Evolutionary conservation across 2,797 vertebrate genomes (phyloP).

Genomic region (Aselliscus stoliczkanus): DNA sequence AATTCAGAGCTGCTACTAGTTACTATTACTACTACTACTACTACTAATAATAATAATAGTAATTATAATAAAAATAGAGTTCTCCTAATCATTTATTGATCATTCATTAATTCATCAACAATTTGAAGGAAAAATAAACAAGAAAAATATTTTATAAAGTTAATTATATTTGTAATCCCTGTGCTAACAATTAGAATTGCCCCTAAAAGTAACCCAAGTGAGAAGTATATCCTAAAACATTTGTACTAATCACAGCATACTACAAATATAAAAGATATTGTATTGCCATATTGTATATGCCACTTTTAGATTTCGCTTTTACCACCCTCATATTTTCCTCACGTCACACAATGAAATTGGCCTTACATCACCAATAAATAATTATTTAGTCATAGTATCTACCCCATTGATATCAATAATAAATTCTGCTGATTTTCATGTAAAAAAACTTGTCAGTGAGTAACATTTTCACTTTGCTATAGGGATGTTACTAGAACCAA

Average conservation of each 20-base stretch:
- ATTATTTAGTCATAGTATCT: not conserved
- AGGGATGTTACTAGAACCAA: not conserved
- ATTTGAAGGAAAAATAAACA: not conserved
- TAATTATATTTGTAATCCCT: not conserved
- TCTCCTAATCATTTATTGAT: not conserved
- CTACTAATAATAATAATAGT: no score
- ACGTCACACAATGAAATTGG: not conserved
- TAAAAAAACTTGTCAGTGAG: not conserved
- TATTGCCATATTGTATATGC: not conserved
- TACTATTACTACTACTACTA: no score
- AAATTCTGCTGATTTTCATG: not conserved
- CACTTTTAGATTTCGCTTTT: conserved; percentile 3
- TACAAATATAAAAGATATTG: not conserved
- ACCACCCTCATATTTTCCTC: conserved; percentile 26
- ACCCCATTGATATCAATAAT: not conserved
- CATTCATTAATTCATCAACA: not conserved
- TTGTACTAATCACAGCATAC: not conserved
- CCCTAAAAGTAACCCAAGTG: not conserved
- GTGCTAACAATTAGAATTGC: not conserved
- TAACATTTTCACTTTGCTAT: not conserved
- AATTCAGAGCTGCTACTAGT: not conserved
- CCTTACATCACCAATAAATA: not conserved
- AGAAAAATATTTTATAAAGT: not conserved
- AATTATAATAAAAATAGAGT: no score
- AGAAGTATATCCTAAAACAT: not conserved